Evolutionary conservation across 2,113 vertebrate genomes (phyloP).

Genomic region (Nettapus auritus): DNA sequence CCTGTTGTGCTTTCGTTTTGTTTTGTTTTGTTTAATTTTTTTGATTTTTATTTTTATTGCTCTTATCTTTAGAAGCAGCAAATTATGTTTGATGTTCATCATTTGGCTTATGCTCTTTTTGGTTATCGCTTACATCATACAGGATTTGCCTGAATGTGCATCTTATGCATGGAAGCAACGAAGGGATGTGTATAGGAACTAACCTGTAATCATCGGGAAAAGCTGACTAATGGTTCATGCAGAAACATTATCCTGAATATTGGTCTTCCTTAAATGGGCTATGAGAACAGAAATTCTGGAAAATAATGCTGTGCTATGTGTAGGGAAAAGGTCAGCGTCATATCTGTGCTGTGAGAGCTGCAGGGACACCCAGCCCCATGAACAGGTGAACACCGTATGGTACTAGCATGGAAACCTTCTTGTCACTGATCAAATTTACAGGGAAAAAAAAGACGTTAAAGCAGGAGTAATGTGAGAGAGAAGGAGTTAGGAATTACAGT

Average conservation of each 20-base stretch:
- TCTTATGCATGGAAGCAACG: background rate
- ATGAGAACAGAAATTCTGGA: background rate
- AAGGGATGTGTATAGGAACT: background rate
- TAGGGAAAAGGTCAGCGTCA: background rate
- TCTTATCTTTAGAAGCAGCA: background rate
- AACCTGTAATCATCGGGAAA: background rate
- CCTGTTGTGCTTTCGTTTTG: too few species aligned
- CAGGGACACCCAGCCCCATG: fast-evolving
- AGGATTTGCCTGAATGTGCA: background rate
- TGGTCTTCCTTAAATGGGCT: background rate
- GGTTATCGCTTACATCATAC: background rate
- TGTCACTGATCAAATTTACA: background rate
- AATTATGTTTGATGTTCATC: background rate
- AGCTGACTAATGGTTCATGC: background rate
- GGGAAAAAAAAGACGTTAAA: background rate
- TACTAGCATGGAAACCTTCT: background rate
- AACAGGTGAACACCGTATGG: background rate
- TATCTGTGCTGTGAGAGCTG: background rate
- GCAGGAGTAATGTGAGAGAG: background rate
- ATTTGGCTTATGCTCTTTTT: background rate
- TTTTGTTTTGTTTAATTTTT: background rate
- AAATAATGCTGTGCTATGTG: background rate
- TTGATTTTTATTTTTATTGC: background rate
- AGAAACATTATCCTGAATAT: background rate
- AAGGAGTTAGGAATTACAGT: background rate